These are phyloP conservation scores for Python bivittatus DNA, from an alignment of 2,113 vertebrate species.

Conservation along the genomic window DNA sequence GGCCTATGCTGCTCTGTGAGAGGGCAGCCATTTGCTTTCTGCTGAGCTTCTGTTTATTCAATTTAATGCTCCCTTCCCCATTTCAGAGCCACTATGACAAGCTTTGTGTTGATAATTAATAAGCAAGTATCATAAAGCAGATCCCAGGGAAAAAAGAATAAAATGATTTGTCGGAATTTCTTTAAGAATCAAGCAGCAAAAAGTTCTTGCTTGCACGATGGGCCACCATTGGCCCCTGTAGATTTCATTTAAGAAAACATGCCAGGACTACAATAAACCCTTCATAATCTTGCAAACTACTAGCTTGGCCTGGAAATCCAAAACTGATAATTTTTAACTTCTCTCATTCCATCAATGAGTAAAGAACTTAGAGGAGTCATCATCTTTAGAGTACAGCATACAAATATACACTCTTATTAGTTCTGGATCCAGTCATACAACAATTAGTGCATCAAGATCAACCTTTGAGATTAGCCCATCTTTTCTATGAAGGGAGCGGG, in stretches of 20 bases:
- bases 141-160: neutral
- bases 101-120: neutral
- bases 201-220: neutral
- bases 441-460: slow-evolving; percentile 1
- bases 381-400: neutral
- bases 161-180: neutral
- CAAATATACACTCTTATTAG: neutral
- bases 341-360: neutral
- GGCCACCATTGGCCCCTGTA: neutral
- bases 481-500: neutral
- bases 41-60: neutral
- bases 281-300: neutral
- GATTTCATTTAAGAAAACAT: neutral
- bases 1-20: neutral
- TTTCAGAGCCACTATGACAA: neutral
- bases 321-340: neutral
- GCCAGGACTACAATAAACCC: neutral
- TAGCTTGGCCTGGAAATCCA: neutral
- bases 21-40: neutral
- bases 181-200: neutral
- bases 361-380: neutral
- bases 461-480: neutral
- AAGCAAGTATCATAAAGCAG: neutral
- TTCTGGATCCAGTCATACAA: neutral
- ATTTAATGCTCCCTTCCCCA: neutral